A percentile compares a stretch with the other conserved stretches of the same genome.
These are phyloP conservation scores for Chrysolophus pictus DNA, from an alignment of 2,797 vertebrate genomes.

Conservation along the genomic window DNA sequence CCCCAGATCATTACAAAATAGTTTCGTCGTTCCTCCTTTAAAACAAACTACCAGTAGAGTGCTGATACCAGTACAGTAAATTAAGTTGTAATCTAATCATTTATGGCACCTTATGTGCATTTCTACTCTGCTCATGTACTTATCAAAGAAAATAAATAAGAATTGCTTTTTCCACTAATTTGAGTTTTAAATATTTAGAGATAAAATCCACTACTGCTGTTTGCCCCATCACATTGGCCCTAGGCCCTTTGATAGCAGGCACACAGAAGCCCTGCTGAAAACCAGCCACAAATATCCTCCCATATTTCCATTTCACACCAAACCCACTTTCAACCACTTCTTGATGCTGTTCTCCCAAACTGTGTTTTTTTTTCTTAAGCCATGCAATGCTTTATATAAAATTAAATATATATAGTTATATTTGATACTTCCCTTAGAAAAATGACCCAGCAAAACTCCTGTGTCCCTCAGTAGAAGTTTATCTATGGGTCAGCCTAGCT, in stretches of 20 bases:
- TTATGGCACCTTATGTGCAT: not conserved
- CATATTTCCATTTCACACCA: not conserved
- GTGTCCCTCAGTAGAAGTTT: not conserved
- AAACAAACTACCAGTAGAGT: not conserved
- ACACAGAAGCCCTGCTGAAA: not conserved
- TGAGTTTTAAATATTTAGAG: not conserved
- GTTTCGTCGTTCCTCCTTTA: not conserved
- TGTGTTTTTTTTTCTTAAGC: not conserved
- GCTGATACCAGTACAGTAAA: not conserved
- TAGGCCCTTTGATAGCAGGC: not conserved
- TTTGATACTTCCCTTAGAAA: not conserved
- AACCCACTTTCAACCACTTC: fast-evolving
- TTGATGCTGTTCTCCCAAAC: not conserved
- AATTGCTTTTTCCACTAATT: not conserved
- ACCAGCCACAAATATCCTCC: not conserved
- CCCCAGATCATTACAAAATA: not conserved
- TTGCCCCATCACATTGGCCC: not conserved
- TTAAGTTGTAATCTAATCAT: not conserved
- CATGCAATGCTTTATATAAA: not conserved
- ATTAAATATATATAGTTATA: too few species aligned
- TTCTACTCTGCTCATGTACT: not conserved
- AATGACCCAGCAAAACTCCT: not conserved
- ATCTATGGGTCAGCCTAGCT: not conserved
- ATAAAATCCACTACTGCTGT: not conserved
- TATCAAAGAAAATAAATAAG: not conserved